Base-by-base conservation (phyloP, 1,140 invertebrate species). In the Trachelipus rathkii region DNA sequence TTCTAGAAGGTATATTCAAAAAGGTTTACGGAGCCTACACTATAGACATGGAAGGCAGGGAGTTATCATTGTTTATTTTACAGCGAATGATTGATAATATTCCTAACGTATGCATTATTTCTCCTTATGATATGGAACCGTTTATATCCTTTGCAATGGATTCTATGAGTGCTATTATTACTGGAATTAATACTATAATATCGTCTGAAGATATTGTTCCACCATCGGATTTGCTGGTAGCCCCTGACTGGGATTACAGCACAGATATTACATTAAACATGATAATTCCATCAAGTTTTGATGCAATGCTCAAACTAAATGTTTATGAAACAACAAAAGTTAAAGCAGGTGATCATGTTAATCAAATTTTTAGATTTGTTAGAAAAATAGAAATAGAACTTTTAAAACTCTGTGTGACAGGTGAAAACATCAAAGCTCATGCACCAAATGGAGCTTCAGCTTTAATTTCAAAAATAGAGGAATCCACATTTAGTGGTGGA, bases 401-500 rank as follows among this genome's bases (percentile, higher is more conserved):
- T 33, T 44, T 70, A 45, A 19, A 71, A 0, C 69, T 70, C 69
- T 19, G 46, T 13, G 74, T 76, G 13, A 44, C 46, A 71, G 74
- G 74, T 8, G 74, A 76, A 50, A 21, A 11, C 43, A 67, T 76
- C 0, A 66, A 50, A 43, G 68, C 74, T 21, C 53, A 70, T 66
- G 46, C 74, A 3, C 67, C 69, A 45, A 71, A 68, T 8, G 74
- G 74, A 10, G 74, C 74, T 11, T 76, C 74, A 24, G 70, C 70
- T 45, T 46, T 71, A 13, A 76, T 76, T 45, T 50, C 74, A 23
- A 76, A 76, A 71, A 19, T 76, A 13, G 44, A 66, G 0, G 74
- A 76, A 15, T 44, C 69, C 44, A 76, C 24, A 0, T 66, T 76
- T 23, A 33, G 24, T 11, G 70, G 33, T 50, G 74, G 74, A 9